phyloP scores from a whole-genome alignment of 2,888 invertebrate species.

The Sphaeridia pumilis region DNA sequence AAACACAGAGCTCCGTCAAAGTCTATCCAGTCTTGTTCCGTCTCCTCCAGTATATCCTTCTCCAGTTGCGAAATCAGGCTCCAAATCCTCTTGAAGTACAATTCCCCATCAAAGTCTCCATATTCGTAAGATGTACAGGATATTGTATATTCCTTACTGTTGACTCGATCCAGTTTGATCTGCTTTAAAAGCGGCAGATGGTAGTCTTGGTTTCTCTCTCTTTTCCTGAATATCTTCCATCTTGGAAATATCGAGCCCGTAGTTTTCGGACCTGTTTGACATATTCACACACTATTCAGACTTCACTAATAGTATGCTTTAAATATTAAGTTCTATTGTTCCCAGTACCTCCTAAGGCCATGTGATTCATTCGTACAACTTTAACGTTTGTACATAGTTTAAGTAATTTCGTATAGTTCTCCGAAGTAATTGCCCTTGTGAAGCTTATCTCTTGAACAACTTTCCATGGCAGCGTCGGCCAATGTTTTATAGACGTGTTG shows the following conservation, averaged over 20 bases:
- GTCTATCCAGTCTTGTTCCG: too few species aligned
- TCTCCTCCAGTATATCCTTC: slow-evolving; percentile 7
- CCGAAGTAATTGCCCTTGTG: slow-evolving; percentile 1
- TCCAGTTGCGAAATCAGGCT: neutral
- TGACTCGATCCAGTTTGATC: slow-evolving; percentile 3
- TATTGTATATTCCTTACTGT: neutral
- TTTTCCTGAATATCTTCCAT: neutral
- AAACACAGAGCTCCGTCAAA: slow-evolving; percentile 6
- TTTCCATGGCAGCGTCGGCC: neutral
- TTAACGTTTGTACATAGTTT: neutral
- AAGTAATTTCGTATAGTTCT: slow-evolving; percentile 2
- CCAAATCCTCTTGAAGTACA: slow-evolving; percentile 8
- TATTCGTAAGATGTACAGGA: neutral
- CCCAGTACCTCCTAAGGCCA: slow-evolving; percentile 8
- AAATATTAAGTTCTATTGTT: too few species aligned
- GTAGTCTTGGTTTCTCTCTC: neutral
- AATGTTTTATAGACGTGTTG: neutral
- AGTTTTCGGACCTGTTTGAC: too few species aligned
- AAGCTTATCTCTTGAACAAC: slow-evolving; percentile 5
- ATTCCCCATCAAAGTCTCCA: slow-evolving; percentile 9
- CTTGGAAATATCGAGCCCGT: too few species aligned
- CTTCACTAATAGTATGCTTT: too few species aligned
- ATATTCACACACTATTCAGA: too few species aligned
- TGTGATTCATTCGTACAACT: slow-evolving; percentile 1
- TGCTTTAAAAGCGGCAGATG: slow-evolving; percentile 1